Percentiles rank a stretch among this genome's conserved stretches.
These are phyloP conservation scores for Lampris megalopsis DNA, from an alignment of 2,113 vertebrate genomes.

Conservation along the genomic window DNA sequence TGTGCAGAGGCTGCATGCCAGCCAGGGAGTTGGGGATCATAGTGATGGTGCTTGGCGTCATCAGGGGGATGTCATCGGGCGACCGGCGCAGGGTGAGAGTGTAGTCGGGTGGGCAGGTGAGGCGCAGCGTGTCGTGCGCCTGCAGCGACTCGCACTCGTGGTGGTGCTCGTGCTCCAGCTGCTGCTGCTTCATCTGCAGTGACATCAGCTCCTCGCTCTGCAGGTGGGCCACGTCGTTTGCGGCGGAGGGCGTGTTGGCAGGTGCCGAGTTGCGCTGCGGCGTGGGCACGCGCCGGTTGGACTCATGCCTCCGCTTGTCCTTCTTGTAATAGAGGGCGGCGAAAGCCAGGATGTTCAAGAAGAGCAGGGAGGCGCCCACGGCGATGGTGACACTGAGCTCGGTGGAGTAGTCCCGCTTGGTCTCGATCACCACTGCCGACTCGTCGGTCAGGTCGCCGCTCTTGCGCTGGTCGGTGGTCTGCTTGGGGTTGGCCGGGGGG, in stretches of 20 bases:
- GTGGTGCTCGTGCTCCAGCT: conserved; percentile 85
- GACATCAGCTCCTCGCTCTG: conserved; percentile 94
- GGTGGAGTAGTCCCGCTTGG: conserved; percentile 93
- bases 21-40: conserved; percentile 95
- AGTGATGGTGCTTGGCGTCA: conserved; percentile 93
- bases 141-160: conserved; percentile 89
- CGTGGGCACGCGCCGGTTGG: conserved; percentile 87
- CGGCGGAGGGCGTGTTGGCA: conserved; percentile 42
- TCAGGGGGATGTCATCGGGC: conserved; percentile 74
- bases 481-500: conserved; percentile 89
- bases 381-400: conserved; percentile 97
- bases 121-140: conserved; percentile 88
- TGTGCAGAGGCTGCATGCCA: conserved; percentile 93
- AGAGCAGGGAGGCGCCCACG: conserved; percentile 93
- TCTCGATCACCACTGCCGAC: conserved; percentile 91
- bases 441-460: conserved; percentile 82
- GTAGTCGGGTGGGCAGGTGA: conserved; percentile 85
- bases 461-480: conserved; percentile 89
- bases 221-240: conserved; percentile 90
- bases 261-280: conserved; percentile 83
- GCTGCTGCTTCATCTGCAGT: conserved; percentile 93
- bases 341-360: conserved; percentile 96
- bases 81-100: conserved; percentile 76
- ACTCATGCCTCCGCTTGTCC: conserved; percentile 92
- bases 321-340: conserved; percentile 97